A percentile compares a stretch with the other conserved stretches of the same genome.
Evolutionary conservation across 2,113 vertebrate species (phyloP).

Genomic region (Sakesphorus luctuosus): DNA sequence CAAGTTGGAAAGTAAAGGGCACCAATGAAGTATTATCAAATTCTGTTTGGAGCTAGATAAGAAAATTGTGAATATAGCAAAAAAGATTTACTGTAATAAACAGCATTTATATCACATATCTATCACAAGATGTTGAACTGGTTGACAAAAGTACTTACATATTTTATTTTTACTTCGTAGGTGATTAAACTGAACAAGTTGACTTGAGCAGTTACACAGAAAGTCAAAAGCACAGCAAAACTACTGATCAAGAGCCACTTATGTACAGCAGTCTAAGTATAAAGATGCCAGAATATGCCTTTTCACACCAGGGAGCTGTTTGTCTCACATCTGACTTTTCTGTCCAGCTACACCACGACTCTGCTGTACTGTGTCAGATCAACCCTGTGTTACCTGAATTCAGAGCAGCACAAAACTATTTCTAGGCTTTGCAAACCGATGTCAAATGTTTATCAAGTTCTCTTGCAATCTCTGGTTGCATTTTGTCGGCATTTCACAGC

Average conservation of each 20-base stretch:
- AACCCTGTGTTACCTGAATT: not conserved
- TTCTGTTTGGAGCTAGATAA: not conserved
- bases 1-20: not conserved
- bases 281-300: not conserved
- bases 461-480: not conserved
- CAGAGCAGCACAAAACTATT: not conserved
- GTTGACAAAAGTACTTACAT: not conserved
- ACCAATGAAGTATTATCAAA: not conserved
- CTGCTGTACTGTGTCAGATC: not conserved
- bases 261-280: not conserved
- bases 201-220: not conserved
- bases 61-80: not conserved
- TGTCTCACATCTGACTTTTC: not conserved
- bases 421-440: not conserved
- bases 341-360: not conserved
- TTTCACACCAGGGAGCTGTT: not conserved
- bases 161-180: not conserved
- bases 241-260: not conserved
- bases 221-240: not conserved
- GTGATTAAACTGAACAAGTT: not conserved
- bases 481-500: slow-evolving; percentile 53
- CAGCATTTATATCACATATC: not conserved
- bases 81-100: not conserved
- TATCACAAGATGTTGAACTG: not conserved
- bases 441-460: slow-evolving; percentile 11